phyloP scores from a whole-genome alignment of 2,113 vertebrate genomes.

The Danionella cerebrum region DNA sequence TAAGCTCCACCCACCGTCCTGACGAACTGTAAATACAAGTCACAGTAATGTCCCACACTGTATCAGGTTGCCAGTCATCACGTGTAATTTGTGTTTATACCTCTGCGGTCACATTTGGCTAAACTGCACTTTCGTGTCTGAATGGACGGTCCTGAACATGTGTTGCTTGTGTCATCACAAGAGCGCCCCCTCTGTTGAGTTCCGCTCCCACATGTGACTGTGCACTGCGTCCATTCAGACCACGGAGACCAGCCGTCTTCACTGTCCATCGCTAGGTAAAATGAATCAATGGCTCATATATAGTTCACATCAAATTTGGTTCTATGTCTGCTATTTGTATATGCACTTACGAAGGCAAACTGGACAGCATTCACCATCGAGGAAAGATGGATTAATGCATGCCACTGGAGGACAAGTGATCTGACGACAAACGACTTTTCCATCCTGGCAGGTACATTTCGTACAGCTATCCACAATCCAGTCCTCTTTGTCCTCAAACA shows the following conservation, averaged over 20 bases:
- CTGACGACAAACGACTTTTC: constrained; percentile 83
- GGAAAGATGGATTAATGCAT: constrained; percentile 75
- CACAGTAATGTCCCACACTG: neutral
- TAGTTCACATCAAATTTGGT: too few species aligned
- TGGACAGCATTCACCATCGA: constrained; percentile 86
- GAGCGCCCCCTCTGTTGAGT: constrained; percentile 90
- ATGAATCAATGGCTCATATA: too few species aligned
- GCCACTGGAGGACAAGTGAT: constrained; percentile 80
- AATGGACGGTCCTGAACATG: constrained; percentile 81
- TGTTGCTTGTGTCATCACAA: constrained; percentile 79
- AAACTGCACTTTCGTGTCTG: constrained; percentile 86
- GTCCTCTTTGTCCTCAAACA: constrained; percentile 79
- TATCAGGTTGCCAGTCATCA: too few species aligned
- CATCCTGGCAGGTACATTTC: constrained; percentile 84
- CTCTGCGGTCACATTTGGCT: constrained; percentile 80
- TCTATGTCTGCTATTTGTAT: neutral
- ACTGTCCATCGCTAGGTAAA: constrained; percentile 62
- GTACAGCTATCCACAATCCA: constrained; percentile 96
- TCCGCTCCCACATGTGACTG: constrained; percentile 81
- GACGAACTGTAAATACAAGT: constrained; percentile 61
- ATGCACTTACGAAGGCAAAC: constrained; percentile 77
- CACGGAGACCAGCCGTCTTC: constrained; percentile 91
- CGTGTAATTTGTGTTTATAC: constrained; percentile 59
- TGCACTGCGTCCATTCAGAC: constrained; percentile 96
- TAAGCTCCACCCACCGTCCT: constrained; percentile 85